A percentile compares a stretch with the other conserved stretches of the same genome.
Evolutionary conservation across 2,113 vertebrate genomes (phyloP).

Genomic region (Festucalex cinctus): DNA sequence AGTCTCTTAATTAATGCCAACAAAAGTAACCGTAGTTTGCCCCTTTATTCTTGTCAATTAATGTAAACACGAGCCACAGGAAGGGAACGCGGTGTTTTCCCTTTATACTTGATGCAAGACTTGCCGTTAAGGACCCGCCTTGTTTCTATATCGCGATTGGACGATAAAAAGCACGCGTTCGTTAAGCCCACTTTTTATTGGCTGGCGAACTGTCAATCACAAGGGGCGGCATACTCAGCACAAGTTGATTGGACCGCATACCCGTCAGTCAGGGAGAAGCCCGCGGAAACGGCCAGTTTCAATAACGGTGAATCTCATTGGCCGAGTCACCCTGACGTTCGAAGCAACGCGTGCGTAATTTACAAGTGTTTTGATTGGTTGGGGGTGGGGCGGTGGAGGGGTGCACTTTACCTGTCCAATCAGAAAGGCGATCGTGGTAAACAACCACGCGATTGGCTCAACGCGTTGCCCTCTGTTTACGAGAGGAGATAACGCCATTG

Average conservation of each 20-base stretch:
- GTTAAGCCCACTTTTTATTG: slow-evolving; percentile 34
- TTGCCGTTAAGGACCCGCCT: slow-evolving; percentile 66
- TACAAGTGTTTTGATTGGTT: slow-evolving; percentile 36
- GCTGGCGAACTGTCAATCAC: slow-evolving; percentile 27
- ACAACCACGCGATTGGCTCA: slow-evolving; percentile 35
- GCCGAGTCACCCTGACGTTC: slow-evolving; percentile 24
- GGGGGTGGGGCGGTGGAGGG: too few species aligned
- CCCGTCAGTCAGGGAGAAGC: slow-evolving; percentile 33
- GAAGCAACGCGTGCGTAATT: slow-evolving; percentile 32
- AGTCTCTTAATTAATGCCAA: not conserved
- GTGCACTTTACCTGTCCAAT: slow-evolving; percentile 28
- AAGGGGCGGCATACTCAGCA: slow-evolving; percentile 61
- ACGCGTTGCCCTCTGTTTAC: not conserved
- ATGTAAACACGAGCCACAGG: slow-evolving; percentile 73
- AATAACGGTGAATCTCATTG: slow-evolving; percentile 56
- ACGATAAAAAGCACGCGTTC: not conserved
- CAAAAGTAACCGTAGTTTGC: not conserved
- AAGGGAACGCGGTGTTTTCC: slow-evolving; percentile 68
- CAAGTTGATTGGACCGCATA: slow-evolving; percentile 31
- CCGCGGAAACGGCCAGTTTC: slow-evolving; percentile 22
- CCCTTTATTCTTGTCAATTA: slow-evolving; percentile 31
- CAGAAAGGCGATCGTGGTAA: accelerated
- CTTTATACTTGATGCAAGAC: slow-evolving; percentile 65
- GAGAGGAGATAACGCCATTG: slow-evolving; percentile 5
- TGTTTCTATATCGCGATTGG: slow-evolving; percentile 68